A percentile compares a stretch with the other conserved stretches of the same genome.
Conservation (phyloP, 1,140 invertebrate genomes). For the Formica selysi region DNA sequence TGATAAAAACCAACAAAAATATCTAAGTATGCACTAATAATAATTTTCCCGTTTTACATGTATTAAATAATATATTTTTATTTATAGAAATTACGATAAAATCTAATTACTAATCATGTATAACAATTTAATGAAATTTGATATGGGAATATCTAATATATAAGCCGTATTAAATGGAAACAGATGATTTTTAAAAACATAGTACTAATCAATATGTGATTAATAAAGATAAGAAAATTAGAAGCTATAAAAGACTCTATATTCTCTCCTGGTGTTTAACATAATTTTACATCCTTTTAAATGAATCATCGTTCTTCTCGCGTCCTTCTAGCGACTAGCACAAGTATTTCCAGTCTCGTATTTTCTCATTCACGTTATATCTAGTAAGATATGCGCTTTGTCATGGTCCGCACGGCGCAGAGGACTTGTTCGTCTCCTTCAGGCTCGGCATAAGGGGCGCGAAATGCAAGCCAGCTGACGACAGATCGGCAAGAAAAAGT, state of each 20-base stretch:
- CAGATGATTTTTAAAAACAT: neutral
- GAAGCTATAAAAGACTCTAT: neutral
- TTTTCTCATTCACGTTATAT: constrained; percentile 74
- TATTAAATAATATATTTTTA: neutral
- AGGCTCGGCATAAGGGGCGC: constrained; percentile 57
- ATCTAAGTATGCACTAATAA: neutral
- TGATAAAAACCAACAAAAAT: neutral
- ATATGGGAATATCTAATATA: neutral
- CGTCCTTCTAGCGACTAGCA: constrained; percentile 47
- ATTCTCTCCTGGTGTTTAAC: neutral
- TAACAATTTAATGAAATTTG: no score
- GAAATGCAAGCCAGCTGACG: constrained; percentile 72
- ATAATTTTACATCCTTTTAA: constrained; percentile 9
- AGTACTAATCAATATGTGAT: neutral
- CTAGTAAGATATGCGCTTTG: constrained; percentile 78
- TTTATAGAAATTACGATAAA: neutral
- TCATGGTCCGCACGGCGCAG: constrained; percentile 72
- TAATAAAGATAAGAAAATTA: neutral
- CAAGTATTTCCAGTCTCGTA: constrained; percentile 72
- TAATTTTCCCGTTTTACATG: neutral
- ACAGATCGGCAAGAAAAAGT: constrained; percentile 70
- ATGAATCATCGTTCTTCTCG: constrained; percentile 67
- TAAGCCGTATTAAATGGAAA: neutral
- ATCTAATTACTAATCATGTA: no score
- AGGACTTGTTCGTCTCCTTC: constrained; percentile 67